phyloP scores from a whole-genome alignment of 2,113 vertebrate genomes.

The Tinamus guttatus region DNA sequence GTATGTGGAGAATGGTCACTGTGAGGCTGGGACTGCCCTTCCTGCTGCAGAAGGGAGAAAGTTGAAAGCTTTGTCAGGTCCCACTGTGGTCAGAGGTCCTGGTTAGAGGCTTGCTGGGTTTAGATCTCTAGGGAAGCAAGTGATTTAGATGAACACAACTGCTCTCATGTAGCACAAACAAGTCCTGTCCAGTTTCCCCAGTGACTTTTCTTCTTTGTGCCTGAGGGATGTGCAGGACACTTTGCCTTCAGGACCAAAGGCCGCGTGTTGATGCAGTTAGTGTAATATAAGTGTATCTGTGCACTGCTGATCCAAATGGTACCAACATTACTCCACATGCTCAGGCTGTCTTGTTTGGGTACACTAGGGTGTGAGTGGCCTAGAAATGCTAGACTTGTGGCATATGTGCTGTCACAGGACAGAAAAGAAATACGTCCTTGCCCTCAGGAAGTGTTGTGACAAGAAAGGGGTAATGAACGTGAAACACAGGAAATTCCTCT shows the following conservation, averaged over 20 bases:
- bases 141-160: neutral
- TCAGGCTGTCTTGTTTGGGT: neutral
- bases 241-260: neutral
- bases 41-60: neutral
- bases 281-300: neutral
- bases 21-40: neutral
- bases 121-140: neutral
- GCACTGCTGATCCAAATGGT: neutral
- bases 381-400: neutral
- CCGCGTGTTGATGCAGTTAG: neutral
- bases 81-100: no score
- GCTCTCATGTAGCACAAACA: neutral
- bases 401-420: neutral
- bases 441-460: neutral
- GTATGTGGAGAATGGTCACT: neutral
- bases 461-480: neutral
- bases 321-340: neutral
- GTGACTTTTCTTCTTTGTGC: neutral
- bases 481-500: neutral
- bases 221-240: neutral
- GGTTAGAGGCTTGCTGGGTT: neutral
- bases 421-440: neutral
- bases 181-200: fast-evolving
- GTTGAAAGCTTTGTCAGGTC: neutral
- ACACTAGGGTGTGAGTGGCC: neutral